Base-by-base conservation (phyloP, 2,888 invertebrate genomes). In the Nineta flava region DNA sequence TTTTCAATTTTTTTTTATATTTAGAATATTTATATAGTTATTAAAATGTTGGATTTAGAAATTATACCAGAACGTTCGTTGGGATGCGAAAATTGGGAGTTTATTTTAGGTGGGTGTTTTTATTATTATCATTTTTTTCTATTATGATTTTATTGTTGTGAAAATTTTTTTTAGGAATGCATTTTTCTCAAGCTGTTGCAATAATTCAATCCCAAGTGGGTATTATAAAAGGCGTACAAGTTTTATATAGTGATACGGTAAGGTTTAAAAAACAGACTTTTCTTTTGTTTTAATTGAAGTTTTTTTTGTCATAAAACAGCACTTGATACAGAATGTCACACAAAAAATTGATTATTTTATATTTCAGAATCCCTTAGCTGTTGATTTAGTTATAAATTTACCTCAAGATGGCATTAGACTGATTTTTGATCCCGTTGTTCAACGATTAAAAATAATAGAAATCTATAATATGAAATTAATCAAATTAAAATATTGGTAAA, bases 71-170 rank as follows among this genome's bases (percentile, higher is more conserved):
- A 95, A 74, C 81, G 87, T 64, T 91, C 91, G 62, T 79, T 96
- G 65, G 91, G 94, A 71, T 91, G 92, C 70, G 94, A 95, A 72
- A 86, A 91, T 76, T 95, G 95, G 94, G 94, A 96, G 75, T 94
- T 96, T 73, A 82, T 91, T 68, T 73, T 93, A 73, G 93, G 93
- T 90, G 74, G 81, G 84, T 72, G 63, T 50, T 41, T 51, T 52
- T 51, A 13, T 34, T 45, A 32, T 34, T 41, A 15, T 15, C 7
- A 19, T 9, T 17, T 48, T 45, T 26, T 41, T 50, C 41, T 52
- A 31, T 49, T 46, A 13, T 41, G 12, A 10, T 47, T 50, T 21
- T 12, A 43, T 35, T 35, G 41, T 19, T 12, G 21, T 9, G n/a
- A 55, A 56, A 58, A 58, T 55, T 57, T 50, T 55, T 56, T 79